A percentile compares a stretch with the other conserved stretches of the same genome.
Conservation (phyloP, 2,113 vertebrate species). For the Cyanoliseus patagonus region DNA sequence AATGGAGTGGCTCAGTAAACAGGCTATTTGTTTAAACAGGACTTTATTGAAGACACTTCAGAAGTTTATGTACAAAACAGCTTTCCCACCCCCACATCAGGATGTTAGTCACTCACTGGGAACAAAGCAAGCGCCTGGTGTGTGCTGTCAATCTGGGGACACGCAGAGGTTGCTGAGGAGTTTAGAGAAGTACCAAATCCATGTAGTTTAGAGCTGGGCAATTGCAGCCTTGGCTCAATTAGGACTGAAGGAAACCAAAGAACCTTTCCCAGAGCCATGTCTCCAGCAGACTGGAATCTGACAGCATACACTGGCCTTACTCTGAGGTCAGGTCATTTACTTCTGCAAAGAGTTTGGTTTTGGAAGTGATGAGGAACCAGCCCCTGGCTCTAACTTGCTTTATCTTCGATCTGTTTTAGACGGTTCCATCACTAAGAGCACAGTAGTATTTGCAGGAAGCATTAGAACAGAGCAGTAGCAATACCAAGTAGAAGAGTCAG, state of each 20-base stretch:
- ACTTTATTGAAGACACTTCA: constrained; percentile 52
- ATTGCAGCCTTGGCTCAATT: not conserved
- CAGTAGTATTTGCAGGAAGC: constrained; percentile 22
- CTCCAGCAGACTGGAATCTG: not conserved
- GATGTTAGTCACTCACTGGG: not conserved
- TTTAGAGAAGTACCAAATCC: not conserved
- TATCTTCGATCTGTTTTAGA: not conserved
- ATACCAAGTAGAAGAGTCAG: not conserved
- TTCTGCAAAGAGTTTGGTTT: not conserved
- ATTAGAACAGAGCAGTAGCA: not conserved
- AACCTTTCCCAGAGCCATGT: not conserved
- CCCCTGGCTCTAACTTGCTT: not conserved
- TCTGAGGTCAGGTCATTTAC: not conserved
- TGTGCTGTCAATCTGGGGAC: not conserved
- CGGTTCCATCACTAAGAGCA: not conserved
- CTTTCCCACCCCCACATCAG: constrained; percentile 3
- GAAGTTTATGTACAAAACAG: constrained; percentile 56
- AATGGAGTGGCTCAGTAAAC: not conserved
- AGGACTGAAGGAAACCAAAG: not conserved
- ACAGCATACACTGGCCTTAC: not conserved
- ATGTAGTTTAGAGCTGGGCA: not conserved
- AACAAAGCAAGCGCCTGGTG: constrained; percentile 8
- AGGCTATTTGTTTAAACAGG: not conserved
- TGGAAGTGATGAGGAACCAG: not conserved
- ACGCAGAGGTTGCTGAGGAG: not conserved